phyloP scores from a whole-genome alignment of 2,113 vertebrate genomes.

The Ophthalmolycus amberensis region DNA sequence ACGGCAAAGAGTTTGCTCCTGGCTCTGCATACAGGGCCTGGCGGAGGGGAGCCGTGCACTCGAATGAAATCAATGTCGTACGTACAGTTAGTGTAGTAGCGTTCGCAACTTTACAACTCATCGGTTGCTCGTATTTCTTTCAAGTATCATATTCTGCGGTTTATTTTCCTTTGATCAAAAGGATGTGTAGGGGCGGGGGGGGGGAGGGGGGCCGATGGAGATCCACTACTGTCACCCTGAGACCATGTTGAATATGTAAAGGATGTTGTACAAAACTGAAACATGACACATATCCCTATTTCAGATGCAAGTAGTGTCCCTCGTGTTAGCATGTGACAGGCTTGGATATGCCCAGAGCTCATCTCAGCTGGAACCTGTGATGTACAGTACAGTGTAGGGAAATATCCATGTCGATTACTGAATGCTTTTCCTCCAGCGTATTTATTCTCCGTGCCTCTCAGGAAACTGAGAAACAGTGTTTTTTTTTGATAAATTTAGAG shows the following conservation, averaged over 20 bases:
- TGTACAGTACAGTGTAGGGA: background rate
- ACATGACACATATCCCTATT: constrained; percentile 24
- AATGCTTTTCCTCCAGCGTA: background rate
- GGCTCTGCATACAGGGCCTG: constrained; percentile 38
- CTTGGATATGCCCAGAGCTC: constrained; percentile 10
- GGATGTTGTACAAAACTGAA: constrained; percentile 35
- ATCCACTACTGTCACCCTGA: constrained; percentile 38
- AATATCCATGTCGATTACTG: constrained; percentile 23
- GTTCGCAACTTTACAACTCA: constrained; percentile 48
- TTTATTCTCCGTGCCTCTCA: background rate
- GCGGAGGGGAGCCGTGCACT: constrained; percentile 18
- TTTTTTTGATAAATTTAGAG: constrained; percentile 5
- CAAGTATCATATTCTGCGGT: constrained; percentile 40
- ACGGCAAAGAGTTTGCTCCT: constrained; percentile 57
- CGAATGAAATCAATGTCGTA: constrained; percentile 51
- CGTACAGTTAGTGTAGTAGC: constrained; percentile 31
- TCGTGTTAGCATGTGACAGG: constrained; percentile 20
- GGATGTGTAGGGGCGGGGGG: background rate
- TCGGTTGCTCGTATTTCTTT: constrained; percentile 46
- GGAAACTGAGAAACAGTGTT: constrained; percentile 14
- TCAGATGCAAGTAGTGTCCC: constrained; percentile 5
- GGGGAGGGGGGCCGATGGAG: constrained; percentile 9
- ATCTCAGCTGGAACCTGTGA: constrained; percentile 8
- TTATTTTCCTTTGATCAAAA: constrained; percentile 37
- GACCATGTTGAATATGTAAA: constrained; percentile 31